phyloP scores from a whole-genome alignment of 2,113 vertebrate species.

The Empidonax traillii region DNA sequence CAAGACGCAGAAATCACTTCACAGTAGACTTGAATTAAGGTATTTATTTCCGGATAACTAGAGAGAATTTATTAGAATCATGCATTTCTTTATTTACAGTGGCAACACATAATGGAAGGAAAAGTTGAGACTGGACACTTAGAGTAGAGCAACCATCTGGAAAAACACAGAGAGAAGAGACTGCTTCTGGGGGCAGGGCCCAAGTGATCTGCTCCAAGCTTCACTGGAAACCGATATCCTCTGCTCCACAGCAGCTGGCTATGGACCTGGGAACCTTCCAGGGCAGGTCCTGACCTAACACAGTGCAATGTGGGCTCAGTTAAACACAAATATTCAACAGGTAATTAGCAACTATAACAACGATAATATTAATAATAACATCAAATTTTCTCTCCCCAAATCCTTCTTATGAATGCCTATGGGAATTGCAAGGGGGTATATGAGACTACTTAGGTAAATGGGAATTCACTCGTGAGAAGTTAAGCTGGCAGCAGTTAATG shows the following conservation, averaged over 20 bases:
- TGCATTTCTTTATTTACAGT: not conserved
- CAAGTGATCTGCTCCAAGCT: not conserved
- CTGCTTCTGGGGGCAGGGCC: not conserved
- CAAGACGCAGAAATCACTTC: not conserved
- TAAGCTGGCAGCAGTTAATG: not conserved
- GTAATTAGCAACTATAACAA: not conserved
- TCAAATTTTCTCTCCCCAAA: not conserved
- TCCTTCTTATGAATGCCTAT: not conserved
- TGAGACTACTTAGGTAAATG: not conserved
- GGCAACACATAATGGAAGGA: not conserved
- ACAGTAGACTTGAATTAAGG: not conserved
- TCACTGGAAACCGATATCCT: not conserved
- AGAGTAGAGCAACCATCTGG: not conserved
- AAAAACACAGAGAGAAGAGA: not conserved
- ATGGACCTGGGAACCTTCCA: not conserved
- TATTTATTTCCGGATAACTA: not conserved
- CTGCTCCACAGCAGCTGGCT: not conserved
- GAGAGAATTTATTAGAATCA: not conserved
- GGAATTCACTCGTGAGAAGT: not conserved
- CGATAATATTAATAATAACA: not conserved
- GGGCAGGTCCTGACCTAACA: not conserved
- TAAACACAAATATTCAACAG: not conserved
- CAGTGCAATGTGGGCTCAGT: not conserved
- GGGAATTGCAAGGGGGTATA: not conserved
- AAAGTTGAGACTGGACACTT: not conserved